Conservation (phyloP, 2,113 vertebrate genomes). For the Bos taurus region DNA sequence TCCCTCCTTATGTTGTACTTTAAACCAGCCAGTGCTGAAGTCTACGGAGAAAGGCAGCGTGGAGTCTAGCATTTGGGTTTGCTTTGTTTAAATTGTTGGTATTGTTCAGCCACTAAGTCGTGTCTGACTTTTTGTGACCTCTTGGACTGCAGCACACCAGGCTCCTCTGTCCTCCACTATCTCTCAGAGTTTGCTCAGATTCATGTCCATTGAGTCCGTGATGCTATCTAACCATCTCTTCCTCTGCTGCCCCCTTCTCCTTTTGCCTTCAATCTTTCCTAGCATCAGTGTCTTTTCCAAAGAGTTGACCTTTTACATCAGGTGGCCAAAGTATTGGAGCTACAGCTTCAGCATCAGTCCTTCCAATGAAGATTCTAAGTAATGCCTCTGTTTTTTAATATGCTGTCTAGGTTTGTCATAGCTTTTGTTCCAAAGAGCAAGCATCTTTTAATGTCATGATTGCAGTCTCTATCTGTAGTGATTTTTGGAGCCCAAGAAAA, state of each 20-base stretch:
- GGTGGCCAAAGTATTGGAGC: neutral
- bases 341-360: neutral
- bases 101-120: neutral
- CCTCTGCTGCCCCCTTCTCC: neutral
- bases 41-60: neutral
- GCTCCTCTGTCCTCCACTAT: neutral
- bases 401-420: neutral
- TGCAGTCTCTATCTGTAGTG: neutral
- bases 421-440: neutral
- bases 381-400: neutral
- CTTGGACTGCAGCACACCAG: neutral
- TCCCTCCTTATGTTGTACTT: neutral
- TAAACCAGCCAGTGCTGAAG: neutral
- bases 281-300: neutral
- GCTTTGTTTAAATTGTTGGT: neutral
- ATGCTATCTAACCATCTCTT: neutral
- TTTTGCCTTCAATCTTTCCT: neutral
- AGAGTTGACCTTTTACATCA: neutral
- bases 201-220: neutral
- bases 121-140: neutral
- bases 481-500: neutral
- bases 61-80: neutral
- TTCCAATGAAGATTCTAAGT: neutral
- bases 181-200: neutral
- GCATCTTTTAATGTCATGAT: neutral